These are phyloP conservation scores for Pagetopsis macropterus DNA, from an alignment of 2,797 vertebrate species.

Conservation along the genomic window DNA sequence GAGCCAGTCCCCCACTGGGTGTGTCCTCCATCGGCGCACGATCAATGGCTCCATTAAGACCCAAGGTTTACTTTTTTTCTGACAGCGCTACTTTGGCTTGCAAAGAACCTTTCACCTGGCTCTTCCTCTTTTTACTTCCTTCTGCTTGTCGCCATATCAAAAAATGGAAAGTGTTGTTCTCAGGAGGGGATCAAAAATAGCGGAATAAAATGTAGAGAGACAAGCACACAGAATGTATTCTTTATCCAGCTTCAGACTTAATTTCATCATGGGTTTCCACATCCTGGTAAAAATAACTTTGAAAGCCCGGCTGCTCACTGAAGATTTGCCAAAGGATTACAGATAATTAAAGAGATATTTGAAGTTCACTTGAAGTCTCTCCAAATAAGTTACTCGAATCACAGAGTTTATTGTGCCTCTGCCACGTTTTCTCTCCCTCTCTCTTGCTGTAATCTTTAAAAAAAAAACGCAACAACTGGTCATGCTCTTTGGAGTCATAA, in stretches of 20 bases:
- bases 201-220: conserved; percentile 20
- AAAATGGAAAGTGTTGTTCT: background rate
- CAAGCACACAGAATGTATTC: conserved; percentile 34
- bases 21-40: conserved; percentile 70
- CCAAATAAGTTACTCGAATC: conserved; percentile 54
- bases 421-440: conserved; percentile 26
- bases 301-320: conserved; percentile 56
- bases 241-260: conserved; percentile 35
- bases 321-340: conserved; percentile 69
- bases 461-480: conserved; percentile 28
- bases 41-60: conserved; percentile 82
- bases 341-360: conserved; percentile 77
- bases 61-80: conserved; percentile 26
- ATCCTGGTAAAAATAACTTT: conserved; percentile 61
- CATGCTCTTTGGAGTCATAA: conserved; percentile 59
- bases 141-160: background rate
- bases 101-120: conserved; percentile 62
- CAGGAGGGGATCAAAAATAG: background rate
- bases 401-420: conserved; percentile 33
- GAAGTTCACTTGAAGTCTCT: conserved; percentile 68
- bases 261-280: conserved; percentile 62
- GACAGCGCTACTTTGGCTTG: conserved; percentile 62
- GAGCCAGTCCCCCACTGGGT: conserved; percentile 71
- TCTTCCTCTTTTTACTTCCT: conserved; percentile 40
- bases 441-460: conserved; percentile 10